Conservation (phyloP, 2,113 vertebrate genomes). For the Paralichthys olivaceus region DNA sequence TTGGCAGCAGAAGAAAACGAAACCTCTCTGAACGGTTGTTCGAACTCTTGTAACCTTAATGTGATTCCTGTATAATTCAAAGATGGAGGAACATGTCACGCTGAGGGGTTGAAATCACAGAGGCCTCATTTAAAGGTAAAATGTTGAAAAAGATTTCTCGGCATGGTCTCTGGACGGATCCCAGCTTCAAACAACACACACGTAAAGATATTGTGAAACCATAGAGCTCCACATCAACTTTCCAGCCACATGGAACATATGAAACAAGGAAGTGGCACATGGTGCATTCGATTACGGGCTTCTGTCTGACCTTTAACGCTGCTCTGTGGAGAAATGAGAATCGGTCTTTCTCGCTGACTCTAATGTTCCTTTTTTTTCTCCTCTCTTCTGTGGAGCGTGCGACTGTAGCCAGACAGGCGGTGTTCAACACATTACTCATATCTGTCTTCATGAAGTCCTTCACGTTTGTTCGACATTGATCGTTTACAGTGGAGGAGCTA, state of each 20-base stretch:
- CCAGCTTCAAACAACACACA: constrained; percentile 10
- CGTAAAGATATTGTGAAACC: background rate
- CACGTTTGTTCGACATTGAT: constrained; percentile 61
- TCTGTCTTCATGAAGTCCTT: constrained; percentile 61
- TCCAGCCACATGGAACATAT: constrained; percentile 37
- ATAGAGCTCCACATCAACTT: constrained; percentile 34
- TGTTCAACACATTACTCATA: constrained; percentile 53
- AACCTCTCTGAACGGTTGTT: background rate
- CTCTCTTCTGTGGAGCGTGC: constrained; percentile 9
- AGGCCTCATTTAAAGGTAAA: background rate
- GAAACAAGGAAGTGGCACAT: constrained; percentile 42
- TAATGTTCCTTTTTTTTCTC: background rate
- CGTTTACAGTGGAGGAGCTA: constrained; percentile 35
- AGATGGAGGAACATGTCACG: background rate
- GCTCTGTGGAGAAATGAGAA: constrained; percentile 59
- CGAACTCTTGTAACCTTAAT: background rate
- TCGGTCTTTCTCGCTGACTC: constrained; percentile 7
- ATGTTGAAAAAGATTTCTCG: background rate
- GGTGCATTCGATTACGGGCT: constrained; percentile 55
- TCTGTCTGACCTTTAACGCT: constrained; percentile 69
- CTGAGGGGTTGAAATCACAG: background rate
- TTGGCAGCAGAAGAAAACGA: constrained; percentile 25
- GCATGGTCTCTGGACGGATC: no score
- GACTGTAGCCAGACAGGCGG: constrained; percentile 26
- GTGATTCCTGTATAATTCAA: constrained; percentile 2